phyloP scores from a whole-genome alignment of 2,888 invertebrate species.

The Opisthograptis luteolata region DNA sequence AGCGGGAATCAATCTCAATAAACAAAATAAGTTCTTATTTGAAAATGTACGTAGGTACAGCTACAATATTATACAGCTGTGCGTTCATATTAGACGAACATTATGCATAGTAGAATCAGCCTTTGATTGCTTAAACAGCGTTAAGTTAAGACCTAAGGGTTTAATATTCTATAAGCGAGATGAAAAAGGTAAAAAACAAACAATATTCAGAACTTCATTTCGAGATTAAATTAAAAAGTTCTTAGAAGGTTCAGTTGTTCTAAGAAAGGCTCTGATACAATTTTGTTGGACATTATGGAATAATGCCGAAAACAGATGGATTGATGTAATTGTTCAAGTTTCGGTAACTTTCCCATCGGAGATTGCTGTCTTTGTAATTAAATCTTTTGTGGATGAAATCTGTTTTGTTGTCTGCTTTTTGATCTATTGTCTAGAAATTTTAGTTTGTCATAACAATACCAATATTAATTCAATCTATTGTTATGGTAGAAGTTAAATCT shows the following conservation, averaged over 20 bases:
- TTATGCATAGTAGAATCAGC: too few species aligned
- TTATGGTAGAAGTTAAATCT: background rate
- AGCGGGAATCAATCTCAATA: too few species aligned
- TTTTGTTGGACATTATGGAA: slow-evolving; percentile 35
- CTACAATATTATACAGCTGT: too few species aligned
- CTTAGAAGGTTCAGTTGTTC: slow-evolving; percentile 28
- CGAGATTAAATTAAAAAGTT: slow-evolving; percentile 23
- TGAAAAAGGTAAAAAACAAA: slow-evolving; percentile 12
- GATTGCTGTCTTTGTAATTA: slow-evolving; percentile 28
- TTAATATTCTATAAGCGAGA: background rate
- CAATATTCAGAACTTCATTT: slow-evolving; percentile 14
- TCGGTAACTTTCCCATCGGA: slow-evolving; percentile 29
- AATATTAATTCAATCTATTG: background rate
- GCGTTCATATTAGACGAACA: too few species aligned
- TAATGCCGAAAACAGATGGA: slow-evolving; percentile 38
- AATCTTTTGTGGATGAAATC: slow-evolving; percentile 26
- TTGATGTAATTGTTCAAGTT: slow-evolving; percentile 40
- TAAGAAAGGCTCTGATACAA: slow-evolving; percentile 32
- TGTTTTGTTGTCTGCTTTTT: slow-evolving; percentile 19
- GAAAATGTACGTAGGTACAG: too few species aligned
- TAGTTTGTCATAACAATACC: slow-evolving; percentile 9
- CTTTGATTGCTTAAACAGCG: too few species aligned
- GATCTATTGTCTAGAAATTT: slow-evolving; percentile 9
- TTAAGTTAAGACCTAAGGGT: background rate
- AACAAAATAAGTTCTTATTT: too few species aligned